Evolutionary conservation across 92 coral and sea anemone genomes (phyloP).

Genomic region (Epizoanthus illoricatus): DNA sequence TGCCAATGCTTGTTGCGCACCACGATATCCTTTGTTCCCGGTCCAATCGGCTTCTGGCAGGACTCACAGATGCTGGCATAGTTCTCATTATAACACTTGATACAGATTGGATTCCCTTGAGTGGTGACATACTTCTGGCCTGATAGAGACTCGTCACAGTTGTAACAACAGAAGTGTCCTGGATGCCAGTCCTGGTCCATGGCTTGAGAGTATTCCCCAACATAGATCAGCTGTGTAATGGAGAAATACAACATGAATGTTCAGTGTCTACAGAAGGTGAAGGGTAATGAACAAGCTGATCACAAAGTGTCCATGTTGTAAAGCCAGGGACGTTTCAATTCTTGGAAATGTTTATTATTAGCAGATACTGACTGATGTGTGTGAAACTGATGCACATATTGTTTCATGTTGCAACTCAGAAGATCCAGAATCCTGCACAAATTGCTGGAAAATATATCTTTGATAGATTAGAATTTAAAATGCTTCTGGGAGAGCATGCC

Average conservation of each 20-base stretch:
- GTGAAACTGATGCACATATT: too few species aligned
- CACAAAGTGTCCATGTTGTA: too few species aligned
- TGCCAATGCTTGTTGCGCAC: constrained; percentile 98
- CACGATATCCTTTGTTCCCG: constrained; percentile 94
- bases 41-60: constrained; percentile 88
- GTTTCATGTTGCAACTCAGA: too few species aligned
- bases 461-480: too few species aligned
- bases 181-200: constrained; percentile 97
- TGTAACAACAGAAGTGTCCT: constrained; percentile 90
- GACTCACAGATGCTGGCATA: constrained; percentile 86
- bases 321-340: too few species aligned
- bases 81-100: constrained; percentile 81
- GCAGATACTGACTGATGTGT: background rate
- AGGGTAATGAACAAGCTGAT: too few species aligned
- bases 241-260: background rate
- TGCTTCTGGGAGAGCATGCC: too few species aligned
- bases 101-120: constrained; percentile 80
- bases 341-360: background rate
- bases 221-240: constrained; percentile 75
- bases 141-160: constrained; percentile 91
- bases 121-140: constrained; percentile 86
- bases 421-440: too few species aligned
- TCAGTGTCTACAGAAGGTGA: background rate
- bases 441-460: too few species aligned
- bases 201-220: constrained; percentile 95